phyloP scores from a whole-genome alignment of 2,888 invertebrate species.

The Chymomyza caudatula region DNA sequence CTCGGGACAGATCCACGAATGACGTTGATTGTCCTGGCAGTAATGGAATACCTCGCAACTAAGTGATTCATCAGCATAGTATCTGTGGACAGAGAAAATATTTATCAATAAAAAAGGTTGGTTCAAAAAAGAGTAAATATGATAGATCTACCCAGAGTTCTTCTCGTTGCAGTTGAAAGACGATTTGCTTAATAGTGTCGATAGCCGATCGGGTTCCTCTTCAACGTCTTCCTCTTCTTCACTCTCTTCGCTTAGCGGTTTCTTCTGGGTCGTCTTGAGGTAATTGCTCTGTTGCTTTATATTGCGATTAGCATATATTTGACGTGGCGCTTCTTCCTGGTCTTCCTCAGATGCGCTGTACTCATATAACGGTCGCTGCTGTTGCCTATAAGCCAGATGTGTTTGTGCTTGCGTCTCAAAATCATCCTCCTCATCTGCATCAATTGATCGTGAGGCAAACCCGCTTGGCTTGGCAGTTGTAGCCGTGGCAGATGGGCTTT shows the following conservation, averaged over 20 bases:
- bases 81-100: conserved; percentile 74
- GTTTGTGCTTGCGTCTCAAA: conserved; percentile 78
- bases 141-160: conserved; percentile 82
- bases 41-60: conserved; percentile 96
- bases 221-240: conserved; percentile 87
- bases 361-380: conserved; percentile 69
- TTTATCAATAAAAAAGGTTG: not conserved
- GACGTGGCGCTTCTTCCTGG: conserved; percentile 75
- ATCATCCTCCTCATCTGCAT: conserved; percentile 69
- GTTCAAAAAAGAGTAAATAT: not conserved
- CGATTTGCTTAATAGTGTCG: conserved; percentile 87
- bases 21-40: conserved; percentile 92
- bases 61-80: conserved; percentile 93
- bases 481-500: conserved; percentile 59
- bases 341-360: conserved; percentile 76
- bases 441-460: conserved; percentile 72
- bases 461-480: conserved; percentile 74
- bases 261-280: conserved; percentile 62
- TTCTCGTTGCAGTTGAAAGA: conserved; percentile 89
- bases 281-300: conserved; percentile 71
- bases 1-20: conserved; percentile 96
- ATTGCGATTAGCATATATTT: conserved; percentile 70
- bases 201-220: conserved; percentile 91
- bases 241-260: conserved; percentile 80
- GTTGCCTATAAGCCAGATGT: conserved; percentile 73